Percentiles rank a stretch among this genome's conserved stretches.
These are phyloP conservation scores for Acridotheres tristis DNA, from an alignment of 2,797 vertebrate species.

Conservation along the genomic window DNA sequence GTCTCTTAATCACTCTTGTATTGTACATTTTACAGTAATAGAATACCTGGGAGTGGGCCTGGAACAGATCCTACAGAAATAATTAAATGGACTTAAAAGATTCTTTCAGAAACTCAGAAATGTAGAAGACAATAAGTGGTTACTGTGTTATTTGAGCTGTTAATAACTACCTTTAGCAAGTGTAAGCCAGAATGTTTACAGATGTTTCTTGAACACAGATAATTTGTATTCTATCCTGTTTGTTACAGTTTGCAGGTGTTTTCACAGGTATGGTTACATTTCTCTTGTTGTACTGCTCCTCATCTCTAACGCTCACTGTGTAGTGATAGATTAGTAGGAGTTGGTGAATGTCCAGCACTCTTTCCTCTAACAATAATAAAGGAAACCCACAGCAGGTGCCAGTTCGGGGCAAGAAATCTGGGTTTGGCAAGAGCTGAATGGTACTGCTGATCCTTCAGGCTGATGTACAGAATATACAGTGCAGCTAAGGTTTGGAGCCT, in stretches of 20 bases:
- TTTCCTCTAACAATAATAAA: slow-evolving; percentile 14
- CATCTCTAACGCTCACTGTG: neutral
- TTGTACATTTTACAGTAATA: neutral
- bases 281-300: neutral
- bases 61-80: neutral
- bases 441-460: slow-evolving; percentile 51
- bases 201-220: neutral
- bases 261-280: neutral
- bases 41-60: neutral
- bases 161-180: neutral
- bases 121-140: neutral
- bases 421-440: slow-evolving; percentile 14
- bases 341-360: neutral
- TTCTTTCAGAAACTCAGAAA: neutral
- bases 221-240: neutral
- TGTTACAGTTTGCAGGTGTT: neutral
- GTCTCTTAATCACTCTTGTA: neutral
- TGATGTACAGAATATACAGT: slow-evolving; percentile 33
- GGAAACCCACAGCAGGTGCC: slow-evolving; percentile 8
- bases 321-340: neutral
- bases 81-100: neutral
- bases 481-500: neutral
- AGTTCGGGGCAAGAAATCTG: neutral
- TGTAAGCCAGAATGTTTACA: neutral
- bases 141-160: neutral